A percentile compares a stretch with the other conserved stretches of the same genome.
phyloP scores from a whole-genome alignment of 92 coral and sea anemone species.

The Blastomussa wellsi region DNA sequence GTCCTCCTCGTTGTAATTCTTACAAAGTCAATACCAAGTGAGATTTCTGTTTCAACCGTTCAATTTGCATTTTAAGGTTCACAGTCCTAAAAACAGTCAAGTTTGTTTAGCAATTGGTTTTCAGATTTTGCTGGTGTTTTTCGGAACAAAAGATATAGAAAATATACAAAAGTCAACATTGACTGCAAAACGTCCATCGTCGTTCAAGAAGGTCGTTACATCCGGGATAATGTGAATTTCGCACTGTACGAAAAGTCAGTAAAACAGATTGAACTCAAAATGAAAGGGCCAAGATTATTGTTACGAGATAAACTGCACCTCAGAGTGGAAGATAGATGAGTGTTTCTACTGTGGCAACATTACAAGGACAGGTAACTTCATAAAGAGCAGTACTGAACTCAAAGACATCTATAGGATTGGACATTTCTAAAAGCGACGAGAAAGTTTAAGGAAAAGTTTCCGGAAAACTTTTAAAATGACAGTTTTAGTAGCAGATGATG shows the following conservation, averaged over 20 bases:
- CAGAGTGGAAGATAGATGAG: not conserved
- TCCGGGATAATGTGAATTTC: constrained; percentile 18
- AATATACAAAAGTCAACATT: too few species aligned
- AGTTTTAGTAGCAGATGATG: constrained; percentile 17
- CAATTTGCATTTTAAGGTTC: not conserved
- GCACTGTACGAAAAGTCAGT: not conserved
- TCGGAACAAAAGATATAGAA: too few species aligned
- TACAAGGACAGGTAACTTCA: not conserved
- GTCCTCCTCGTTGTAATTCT: not conserved
- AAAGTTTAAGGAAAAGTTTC: not conserved
- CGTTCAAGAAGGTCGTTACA: not conserved
- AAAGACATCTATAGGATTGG: not conserved
- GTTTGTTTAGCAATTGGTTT: not conserved
- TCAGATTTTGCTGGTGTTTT: not conserved
- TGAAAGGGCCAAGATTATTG: not conserved
- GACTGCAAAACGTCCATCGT: not conserved
- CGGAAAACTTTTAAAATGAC: constrained; percentile 19
- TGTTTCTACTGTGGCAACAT: not conserved
- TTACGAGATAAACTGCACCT: not conserved
- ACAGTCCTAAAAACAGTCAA: not conserved
- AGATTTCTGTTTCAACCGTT: not conserved
- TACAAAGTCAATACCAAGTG: not conserved
- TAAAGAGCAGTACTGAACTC: not conserved
- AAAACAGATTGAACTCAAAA: not conserved
- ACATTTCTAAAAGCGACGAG: not conserved